These are phyloP conservation scores for Tychaedon coryphoeus DNA, from an alignment of 2,113 vertebrate species.

Conservation along the genomic window DNA sequence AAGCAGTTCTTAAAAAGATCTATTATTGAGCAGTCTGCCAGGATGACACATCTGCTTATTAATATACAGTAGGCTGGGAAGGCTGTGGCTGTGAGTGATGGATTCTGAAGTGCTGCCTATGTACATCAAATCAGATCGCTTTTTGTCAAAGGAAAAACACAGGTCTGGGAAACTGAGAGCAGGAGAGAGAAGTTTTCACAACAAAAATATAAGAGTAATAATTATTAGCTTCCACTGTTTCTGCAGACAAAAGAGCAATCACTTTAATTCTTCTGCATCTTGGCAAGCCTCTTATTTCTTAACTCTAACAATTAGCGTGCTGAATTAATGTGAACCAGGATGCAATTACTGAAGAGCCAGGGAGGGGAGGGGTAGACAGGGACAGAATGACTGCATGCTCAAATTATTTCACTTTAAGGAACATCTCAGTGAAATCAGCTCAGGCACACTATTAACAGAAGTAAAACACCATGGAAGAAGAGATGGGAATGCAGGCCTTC, in stretches of 20 bases:
- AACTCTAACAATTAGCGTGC: slow-evolving; percentile 1
- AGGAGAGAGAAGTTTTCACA: not conserved
- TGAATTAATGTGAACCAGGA: not conserved
- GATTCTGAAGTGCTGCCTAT: slow-evolving; percentile 1
- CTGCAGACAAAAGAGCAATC: slow-evolving; percentile 43
- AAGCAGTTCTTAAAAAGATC: slow-evolving; percentile 23
- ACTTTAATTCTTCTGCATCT: slow-evolving; percentile 14
- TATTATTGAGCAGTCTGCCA: slow-evolving; percentile 16
- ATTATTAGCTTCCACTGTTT: slow-evolving; percentile 25
- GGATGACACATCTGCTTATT: slow-evolving; percentile 22
- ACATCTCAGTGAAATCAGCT: not conserved
- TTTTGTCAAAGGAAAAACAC: not conserved
- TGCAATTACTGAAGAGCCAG: not conserved
- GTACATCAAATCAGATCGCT: not conserved
- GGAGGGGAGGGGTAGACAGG: not conserved
- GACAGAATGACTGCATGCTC: not conserved
- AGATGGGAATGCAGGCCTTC: not conserved
- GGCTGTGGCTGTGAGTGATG: slow-evolving; percentile 17
- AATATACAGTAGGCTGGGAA: slow-evolving; percentile 8
- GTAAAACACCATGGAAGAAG: not conserved
- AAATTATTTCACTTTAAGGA: not conserved
- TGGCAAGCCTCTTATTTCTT: slow-evolving; percentile 27
- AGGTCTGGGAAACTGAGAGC: not conserved
- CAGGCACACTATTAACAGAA: not conserved
- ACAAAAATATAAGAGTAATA: not conserved